Evolutionary conservation across 2,797 vertebrate genomes (phyloP).

Genomic region (Austrolebias charrua): DNA sequence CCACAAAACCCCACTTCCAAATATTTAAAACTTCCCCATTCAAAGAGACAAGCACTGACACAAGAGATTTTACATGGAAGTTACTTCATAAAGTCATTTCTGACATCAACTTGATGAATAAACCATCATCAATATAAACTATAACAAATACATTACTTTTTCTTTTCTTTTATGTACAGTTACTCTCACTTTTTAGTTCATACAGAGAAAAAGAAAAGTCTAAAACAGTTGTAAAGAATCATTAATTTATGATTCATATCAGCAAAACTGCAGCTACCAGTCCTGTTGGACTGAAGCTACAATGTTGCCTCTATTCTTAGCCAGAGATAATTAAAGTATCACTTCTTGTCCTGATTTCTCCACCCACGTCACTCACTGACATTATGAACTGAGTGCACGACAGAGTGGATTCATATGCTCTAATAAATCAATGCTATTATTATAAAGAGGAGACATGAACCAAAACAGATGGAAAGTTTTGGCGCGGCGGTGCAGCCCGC

Average conservation of each 20-base stretch:
- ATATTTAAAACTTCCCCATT: not conserved
- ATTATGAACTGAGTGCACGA: constrained; percentile 34
- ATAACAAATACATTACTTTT: too few species aligned
- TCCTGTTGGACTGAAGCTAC: constrained; percentile 3
- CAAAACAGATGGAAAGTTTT: constrained; percentile 52
- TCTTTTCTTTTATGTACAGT: too few species aligned
- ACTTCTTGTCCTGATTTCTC: constrained; percentile 20
- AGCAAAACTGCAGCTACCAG: constrained; percentile 10
- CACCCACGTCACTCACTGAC: constrained; percentile 19
- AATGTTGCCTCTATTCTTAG: constrained; percentile 20
- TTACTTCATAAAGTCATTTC: not conserved
- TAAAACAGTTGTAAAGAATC: not conserved
- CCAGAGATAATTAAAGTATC: constrained; percentile 20
- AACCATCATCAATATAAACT: too few species aligned
- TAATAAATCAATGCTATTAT: constrained; percentile 41
- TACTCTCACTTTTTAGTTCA: too few species aligned
- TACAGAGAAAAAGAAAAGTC: not conserved
- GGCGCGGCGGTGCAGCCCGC: constrained; percentile 5
- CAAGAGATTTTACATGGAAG: not conserved
- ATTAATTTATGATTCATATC: constrained; percentile 2
- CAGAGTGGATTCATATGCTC: constrained; percentile 32
- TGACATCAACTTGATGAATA: too few species aligned
- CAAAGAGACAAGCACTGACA: not conserved
- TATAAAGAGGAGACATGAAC: constrained; percentile 29
- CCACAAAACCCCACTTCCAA: too few species aligned